Evolutionary conservation across 2,888 invertebrate species (phyloP).

Genomic region (Nymphalis urticae): DNA sequence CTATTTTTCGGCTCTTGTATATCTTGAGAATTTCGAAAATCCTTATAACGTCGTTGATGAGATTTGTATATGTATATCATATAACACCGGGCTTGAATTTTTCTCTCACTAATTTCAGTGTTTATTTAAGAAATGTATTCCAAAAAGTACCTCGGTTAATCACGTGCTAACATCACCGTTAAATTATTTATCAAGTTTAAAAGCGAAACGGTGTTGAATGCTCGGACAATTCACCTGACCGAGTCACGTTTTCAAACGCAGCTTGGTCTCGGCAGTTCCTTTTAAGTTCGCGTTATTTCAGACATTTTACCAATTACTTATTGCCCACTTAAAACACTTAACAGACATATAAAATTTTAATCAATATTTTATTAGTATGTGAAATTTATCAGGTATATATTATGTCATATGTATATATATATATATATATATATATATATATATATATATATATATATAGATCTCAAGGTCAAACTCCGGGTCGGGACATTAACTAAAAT

Average conservation of each 20-base stretch:
- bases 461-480: too few species aligned
- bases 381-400: too few species aligned
- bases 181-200: slow-evolving; percentile 35
- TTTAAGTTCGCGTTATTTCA: slow-evolving; percentile 3
- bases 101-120: not conserved
- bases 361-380: not conserved
- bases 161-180: slow-evolving; percentile 23
- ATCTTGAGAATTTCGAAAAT: too few species aligned
- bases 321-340: not conserved
- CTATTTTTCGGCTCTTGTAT: too few species aligned
- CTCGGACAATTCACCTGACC: slow-evolving; percentile 44
- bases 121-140: not conserved
- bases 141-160: slow-evolving; percentile 14
- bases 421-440: too few species aligned
- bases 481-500: too few species aligned
- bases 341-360: not conserved
- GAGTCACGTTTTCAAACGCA: slow-evolving; percentile 43
- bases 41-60: too few species aligned
- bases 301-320: not conserved
- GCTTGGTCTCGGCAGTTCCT: not conserved
- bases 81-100: too few species aligned
- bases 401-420: too few species aligned
- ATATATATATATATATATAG: too few species aligned
- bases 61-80: too few species aligned
- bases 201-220: slow-evolving; percentile 41